These are phyloP conservation scores for Scaeva pyrastri DNA, from an alignment of 2,888 invertebrate genomes.

Conservation along the genomic window DNA sequence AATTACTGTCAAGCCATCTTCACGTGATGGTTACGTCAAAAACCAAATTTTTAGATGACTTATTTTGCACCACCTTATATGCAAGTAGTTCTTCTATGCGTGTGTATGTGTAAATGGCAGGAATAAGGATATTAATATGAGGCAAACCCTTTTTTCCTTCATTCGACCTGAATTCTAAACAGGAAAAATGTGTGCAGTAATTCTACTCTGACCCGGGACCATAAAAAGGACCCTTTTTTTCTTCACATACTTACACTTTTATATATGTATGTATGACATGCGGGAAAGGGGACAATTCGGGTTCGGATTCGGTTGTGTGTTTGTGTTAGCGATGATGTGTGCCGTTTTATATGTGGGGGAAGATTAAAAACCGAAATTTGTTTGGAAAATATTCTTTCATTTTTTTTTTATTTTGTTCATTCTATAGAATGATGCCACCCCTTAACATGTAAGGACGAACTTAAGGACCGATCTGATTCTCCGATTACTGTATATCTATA, in stretches of 20 bases:
- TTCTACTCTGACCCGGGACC: conserved; percentile 62
- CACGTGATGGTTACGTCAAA: no score
- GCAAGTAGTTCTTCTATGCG: background rate
- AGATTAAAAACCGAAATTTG: conserved; percentile 75
- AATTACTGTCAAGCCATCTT: no score
- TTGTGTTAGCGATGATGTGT: conserved; percentile 23
- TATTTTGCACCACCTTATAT: no score
- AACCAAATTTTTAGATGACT: no score
- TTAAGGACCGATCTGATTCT: conserved; percentile 61
- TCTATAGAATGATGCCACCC: conserved; percentile 10
- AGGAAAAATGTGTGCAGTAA: conserved; percentile 64
- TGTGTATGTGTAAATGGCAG: background rate
- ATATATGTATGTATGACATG: background rate
- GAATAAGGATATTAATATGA: conserved; percentile 37
- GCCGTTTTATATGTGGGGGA: background rate
- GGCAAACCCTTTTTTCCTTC: conserved; percentile 16
- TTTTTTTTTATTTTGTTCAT: background rate
- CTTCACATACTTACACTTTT: no score
- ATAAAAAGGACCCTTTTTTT: conserved; percentile 37
- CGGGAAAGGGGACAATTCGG: background rate
- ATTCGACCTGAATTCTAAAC: conserved; percentile 37
- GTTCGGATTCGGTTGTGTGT: background rate
- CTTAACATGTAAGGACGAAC: background rate
- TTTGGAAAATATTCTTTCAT: conserved; percentile 37
- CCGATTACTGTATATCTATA: conserved; percentile 49